Conservation (phyloP, 2,888 invertebrate species). For the Acleris literana region DNA sequence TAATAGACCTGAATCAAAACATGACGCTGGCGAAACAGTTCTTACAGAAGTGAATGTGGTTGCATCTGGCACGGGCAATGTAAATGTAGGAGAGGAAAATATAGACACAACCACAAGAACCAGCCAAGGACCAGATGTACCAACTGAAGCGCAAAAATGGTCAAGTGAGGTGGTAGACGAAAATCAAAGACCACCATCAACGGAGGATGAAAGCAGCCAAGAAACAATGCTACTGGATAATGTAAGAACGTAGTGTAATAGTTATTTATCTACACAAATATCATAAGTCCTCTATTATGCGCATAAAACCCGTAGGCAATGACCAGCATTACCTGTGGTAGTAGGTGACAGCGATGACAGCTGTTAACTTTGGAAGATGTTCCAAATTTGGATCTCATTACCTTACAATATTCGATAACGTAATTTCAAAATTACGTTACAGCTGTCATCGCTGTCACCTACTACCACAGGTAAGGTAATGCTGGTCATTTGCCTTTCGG, state of each 20-base stretch:
- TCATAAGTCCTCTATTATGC: no score
- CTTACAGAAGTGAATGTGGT: slow-evolving; percentile 17
- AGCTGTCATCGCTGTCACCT: no score
- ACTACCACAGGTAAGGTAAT: no score
- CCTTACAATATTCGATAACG: no score
- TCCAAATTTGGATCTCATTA: no score
- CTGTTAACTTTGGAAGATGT: no score
- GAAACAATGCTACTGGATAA: slow-evolving; percentile 43
- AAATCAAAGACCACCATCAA: slow-evolving; percentile 35
- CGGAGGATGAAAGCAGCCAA: slow-evolving; percentile 59
- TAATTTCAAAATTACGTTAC: no score
- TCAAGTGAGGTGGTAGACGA: slow-evolving; percentile 23
- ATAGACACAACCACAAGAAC: background rate
- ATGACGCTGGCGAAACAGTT: background rate
- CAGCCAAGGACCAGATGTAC: background rate
- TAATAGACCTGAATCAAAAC: slow-evolving; percentile 3
- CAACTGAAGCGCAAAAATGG: background rate
- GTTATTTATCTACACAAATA: no score
- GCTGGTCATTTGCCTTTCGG: no score
- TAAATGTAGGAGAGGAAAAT: slow-evolving; percentile 26
- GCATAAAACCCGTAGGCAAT: no score
- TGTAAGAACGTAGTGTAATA: slow-evolving; percentile 36
- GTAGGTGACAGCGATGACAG: no score
- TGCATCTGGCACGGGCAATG: slow-evolving; percentile 19
- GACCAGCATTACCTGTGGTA: no score